These are phyloP conservation scores for Gadopsis bispinosus DNA, from an alignment of 2,797 vertebrate species.

Conservation along the genomic window DNA sequence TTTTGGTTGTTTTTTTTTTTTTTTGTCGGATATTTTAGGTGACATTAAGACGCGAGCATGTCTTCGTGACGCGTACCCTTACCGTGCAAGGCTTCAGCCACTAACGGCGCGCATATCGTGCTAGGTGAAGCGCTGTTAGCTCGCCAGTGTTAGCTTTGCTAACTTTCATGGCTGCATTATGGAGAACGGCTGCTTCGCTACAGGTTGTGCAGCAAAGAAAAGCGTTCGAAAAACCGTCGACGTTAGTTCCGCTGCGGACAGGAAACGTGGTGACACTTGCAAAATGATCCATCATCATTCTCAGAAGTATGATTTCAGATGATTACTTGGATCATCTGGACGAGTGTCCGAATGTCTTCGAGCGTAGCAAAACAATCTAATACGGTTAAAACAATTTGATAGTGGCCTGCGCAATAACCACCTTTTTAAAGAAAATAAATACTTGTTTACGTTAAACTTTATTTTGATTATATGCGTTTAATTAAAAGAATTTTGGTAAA, in stretches of 20 bases:
- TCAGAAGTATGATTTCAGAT: not conserved
- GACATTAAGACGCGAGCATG: accelerated
- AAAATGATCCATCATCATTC: not conserved
- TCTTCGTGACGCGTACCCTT: slow-evolving; percentile 4
- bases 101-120: slow-evolving; percentile 46
- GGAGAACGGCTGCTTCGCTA: slow-evolving; percentile 39
- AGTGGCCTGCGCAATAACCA: not conserved
- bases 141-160: slow-evolving; percentile 56
- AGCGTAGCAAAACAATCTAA: not conserved
- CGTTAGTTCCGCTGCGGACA: slow-evolving; percentile 46
- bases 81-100: slow-evolving; percentile 19
- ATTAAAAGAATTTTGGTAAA: no score
- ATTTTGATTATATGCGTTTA: not conserved
- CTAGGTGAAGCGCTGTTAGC: slow-evolving; percentile 28
- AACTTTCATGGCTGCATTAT: slow-evolving; percentile 22
- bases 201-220: slow-evolving; percentile 54
- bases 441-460: no score
- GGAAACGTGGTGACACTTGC: not conserved
- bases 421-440: not conserved
- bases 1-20: no score
- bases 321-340: not conserved
- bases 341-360: not conserved
- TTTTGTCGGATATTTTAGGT: not conserved
- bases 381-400: not conserved
- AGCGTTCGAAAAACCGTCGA: not conserved